Evolutionary conservation across 1,140 invertebrate species (phyloP).

Genomic region (Penaeus chinensis): DNA sequence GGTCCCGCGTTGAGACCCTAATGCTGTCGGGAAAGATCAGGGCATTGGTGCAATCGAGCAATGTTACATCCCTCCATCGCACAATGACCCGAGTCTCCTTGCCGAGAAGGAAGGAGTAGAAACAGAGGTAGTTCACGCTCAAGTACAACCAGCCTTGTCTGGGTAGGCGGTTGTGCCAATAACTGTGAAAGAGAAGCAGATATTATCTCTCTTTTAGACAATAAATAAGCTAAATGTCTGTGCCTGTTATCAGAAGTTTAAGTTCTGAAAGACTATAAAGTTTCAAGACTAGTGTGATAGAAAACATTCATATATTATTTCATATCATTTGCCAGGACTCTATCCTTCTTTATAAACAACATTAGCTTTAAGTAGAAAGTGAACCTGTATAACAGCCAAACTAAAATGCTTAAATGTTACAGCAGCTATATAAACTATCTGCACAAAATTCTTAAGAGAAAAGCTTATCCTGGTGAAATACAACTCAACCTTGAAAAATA

Average conservation of each 20-base stretch:
- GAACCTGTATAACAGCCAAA: too few species aligned
- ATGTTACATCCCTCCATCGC: constrained; percentile 84
- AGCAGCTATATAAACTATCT: too few species aligned
- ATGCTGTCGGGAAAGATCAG: constrained; percentile 88
- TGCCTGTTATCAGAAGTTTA: constrained; percentile 5
- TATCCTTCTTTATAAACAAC: too few species aligned
- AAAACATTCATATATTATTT: background rate
- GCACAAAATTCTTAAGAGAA: too few species aligned
- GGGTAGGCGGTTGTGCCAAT: constrained; percentile 91
- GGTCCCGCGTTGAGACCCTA: constrained; percentile 83
- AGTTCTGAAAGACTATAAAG: too few species aligned
- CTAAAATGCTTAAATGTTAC: too few species aligned
- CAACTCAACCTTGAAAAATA: too few species aligned
- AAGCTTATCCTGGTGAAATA: too few species aligned
- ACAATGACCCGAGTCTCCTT: constrained; percentile 89
- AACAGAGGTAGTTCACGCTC: constrained; percentile 94
- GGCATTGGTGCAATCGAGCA: constrained; percentile 80
- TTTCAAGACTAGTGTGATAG: background rate
- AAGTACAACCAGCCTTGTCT: constrained; percentile 96
- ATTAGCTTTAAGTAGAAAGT: too few species aligned
- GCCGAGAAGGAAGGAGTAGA: constrained; percentile 94
- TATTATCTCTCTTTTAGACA: background rate
- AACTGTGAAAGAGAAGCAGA: constrained; percentile 78
- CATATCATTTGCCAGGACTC: too few species aligned
- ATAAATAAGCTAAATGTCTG: constrained; percentile 52